Percentiles rank a stretch among this genome's conserved stretches.
Conservation (phyloP, 2,797 vertebrate genomes). For the Lophotriccus pileatus region DNA sequence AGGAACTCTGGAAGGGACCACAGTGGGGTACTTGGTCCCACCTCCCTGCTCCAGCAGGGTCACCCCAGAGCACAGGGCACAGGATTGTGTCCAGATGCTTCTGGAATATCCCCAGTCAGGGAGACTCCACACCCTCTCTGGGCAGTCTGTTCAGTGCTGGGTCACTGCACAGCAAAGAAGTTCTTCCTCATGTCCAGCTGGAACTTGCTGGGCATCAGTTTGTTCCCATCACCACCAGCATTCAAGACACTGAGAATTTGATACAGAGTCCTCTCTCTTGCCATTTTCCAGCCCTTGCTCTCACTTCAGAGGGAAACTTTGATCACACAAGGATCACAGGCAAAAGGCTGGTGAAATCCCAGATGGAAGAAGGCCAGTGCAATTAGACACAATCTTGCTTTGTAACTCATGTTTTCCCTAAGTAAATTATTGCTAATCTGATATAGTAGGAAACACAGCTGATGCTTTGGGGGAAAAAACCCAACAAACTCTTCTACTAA, state of each 20-base stretch:
- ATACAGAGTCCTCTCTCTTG: not conserved
- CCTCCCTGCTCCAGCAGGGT: not conserved
- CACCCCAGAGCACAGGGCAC: not conserved
- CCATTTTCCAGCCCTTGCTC: not conserved
- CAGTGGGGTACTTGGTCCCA: not conserved
- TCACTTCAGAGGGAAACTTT: not conserved
- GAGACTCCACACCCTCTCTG: not conserved
- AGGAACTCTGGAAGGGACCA: not conserved
- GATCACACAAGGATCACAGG: not conserved
- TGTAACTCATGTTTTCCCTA: not conserved
- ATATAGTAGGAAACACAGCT: not conserved
- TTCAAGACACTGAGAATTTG: not conserved
- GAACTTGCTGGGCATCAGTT: not conserved
- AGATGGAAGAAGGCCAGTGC: not conserved
- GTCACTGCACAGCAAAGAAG: not conserved
- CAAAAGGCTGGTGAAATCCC: not conserved
- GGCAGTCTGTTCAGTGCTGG: not conserved
- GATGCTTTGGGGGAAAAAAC: not conserved
- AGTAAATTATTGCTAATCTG: slow-evolving; percentile 13
- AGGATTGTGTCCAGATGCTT: not conserved
- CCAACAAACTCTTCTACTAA: not conserved
- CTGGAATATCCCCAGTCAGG: not conserved
- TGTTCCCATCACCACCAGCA: not conserved
- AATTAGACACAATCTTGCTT: not conserved
- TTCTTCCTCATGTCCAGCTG: not conserved